Percentiles rank a stretch among this genome's conserved stretches.
Evolutionary conservation across 1,140 invertebrate species (phyloP).

Genomic region (Anastrepha obliqua): DNA sequence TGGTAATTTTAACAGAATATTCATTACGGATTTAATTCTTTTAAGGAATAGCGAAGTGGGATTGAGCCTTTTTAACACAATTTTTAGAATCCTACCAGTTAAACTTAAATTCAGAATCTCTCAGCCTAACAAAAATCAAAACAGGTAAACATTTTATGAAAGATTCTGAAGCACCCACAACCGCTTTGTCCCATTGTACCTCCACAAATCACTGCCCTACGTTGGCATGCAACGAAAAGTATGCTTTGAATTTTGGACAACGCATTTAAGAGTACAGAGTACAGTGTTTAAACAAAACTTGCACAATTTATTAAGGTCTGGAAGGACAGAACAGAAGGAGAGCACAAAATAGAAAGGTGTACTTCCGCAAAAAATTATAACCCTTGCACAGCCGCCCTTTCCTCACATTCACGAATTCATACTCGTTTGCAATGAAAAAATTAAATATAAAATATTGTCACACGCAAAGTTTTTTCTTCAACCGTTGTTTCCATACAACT

Average conservation of each 20-base stretch:
- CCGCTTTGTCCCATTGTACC: background rate
- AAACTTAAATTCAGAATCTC: no score
- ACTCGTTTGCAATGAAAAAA: no score
- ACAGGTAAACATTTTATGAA: no score
- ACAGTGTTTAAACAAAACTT: background rate
- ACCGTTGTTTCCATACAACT: slow-evolving; percentile 2
- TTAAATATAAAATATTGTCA: background rate
- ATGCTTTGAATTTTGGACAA: slow-evolving; percentile 9
- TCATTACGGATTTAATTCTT: no score
- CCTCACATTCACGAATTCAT: background rate
- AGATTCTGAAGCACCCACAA: background rate
- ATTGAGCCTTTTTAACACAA: no score
- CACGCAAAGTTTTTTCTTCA: slow-evolving; percentile 4
- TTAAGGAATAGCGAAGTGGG: no score
- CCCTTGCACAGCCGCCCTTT: background rate
- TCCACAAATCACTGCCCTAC: background rate
- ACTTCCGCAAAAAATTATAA: background rate
- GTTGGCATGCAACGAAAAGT: background rate
- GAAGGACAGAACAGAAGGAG: background rate
- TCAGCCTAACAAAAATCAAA: no score
- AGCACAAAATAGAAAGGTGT: background rate
- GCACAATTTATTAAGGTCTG: background rate
- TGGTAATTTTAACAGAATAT: no score
- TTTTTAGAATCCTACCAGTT: no score
- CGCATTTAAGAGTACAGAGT: background rate